Conservation (phyloP, 2,113 vertebrate species). For the Prietella phreatophila region DNA sequence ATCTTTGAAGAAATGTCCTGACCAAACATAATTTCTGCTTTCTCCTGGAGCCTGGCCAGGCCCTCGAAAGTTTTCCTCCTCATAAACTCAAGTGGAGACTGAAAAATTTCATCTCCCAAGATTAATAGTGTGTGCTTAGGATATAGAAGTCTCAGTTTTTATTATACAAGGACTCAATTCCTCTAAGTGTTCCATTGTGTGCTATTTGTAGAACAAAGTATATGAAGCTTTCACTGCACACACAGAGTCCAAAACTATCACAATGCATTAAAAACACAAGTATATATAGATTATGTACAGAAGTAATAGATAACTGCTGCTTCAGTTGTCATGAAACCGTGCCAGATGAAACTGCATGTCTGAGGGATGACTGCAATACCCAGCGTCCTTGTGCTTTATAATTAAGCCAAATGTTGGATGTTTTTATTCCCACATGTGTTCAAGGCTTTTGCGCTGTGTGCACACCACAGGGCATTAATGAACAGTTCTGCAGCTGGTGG, state of each 20-base stretch:
- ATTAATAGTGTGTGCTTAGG: constrained; percentile 60
- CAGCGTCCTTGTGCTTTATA: constrained; percentile 35
- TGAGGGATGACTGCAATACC: constrained; percentile 26
- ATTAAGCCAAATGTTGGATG: constrained; percentile 37
- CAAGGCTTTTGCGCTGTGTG: constrained; percentile 74
- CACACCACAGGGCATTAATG: constrained; percentile 79
- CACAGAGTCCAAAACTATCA: constrained; percentile 50
- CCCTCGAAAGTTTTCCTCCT: constrained; percentile 58
- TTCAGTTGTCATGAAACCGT: neutral
- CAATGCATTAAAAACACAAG: constrained; percentile 44
- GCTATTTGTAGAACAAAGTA: constrained; percentile 50
- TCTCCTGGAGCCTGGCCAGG: constrained; percentile 62
- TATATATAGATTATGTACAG: constrained; percentile 47
- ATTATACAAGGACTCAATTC: constrained; percentile 56
- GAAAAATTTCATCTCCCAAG: constrained; percentile 61
- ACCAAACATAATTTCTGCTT: constrained; percentile 69
- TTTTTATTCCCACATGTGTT: constrained; percentile 70
- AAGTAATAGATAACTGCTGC: constrained; percentile 42
- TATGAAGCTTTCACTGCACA: constrained; percentile 34
- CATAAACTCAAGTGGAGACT: constrained; percentile 63
- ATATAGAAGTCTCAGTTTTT: constrained; percentile 58
- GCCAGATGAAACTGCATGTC: constrained; percentile 36
- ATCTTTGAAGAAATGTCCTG: constrained; percentile 71
- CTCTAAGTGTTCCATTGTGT: constrained; percentile 56
- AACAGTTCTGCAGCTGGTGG: constrained; percentile 85